Conservation (phyloP, 2,797 vertebrate genomes). For the Pangasius larnaudii region DNA sequence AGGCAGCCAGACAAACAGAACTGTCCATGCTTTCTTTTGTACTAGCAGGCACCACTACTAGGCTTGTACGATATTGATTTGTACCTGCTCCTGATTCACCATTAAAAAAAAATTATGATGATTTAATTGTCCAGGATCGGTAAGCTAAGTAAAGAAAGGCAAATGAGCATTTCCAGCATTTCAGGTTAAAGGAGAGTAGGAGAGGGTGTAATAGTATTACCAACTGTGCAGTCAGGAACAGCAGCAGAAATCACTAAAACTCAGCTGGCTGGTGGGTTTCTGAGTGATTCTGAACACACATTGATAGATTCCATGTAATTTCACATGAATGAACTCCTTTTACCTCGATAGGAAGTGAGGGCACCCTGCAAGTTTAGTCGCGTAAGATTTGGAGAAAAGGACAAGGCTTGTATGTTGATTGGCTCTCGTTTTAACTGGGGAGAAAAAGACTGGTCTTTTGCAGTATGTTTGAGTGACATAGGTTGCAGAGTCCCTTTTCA, state of each 20-base stretch:
- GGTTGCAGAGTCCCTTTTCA: neutral
- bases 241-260: neutral
- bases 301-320: neutral
- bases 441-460: neutral
- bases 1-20: neutral
- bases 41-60: too few species aligned
- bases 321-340: neutral
- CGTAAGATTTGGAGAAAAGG: neutral
- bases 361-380: too few species aligned
- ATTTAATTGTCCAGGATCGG: neutral
- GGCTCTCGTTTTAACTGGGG: neutral
- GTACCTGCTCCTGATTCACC: neutral
- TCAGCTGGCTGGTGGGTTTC: constrained; percentile 1
- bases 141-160: neutral
- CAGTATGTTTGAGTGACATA: neutral
- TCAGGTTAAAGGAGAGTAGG: neutral
- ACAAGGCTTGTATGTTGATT: neutral
- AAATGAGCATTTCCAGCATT: neutral
- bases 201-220: neutral
- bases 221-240: neutral
- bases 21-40: neutral
- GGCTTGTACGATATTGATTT: neutral
- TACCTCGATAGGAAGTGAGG: neutral
- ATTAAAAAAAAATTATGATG: neutral
- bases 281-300: neutral